Conservation (phyloP, 2,113 vertebrate species). For the Charadrius vociferus region DNA sequence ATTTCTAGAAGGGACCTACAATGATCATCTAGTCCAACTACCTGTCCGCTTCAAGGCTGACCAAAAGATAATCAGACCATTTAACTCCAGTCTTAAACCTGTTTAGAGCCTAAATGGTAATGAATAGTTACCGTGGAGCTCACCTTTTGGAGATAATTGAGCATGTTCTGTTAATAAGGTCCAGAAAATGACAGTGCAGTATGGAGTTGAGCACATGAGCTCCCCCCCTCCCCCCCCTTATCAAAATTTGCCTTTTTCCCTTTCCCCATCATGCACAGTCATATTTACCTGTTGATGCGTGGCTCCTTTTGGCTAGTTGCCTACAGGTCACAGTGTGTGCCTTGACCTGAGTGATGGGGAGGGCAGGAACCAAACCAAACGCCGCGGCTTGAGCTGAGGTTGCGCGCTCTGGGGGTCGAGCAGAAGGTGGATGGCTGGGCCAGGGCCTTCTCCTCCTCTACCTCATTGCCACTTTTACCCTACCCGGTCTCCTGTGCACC, state of each 20-base stretch:
- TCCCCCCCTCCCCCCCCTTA: too few species aligned
- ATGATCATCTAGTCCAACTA: not conserved
- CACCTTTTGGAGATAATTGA: not conserved
- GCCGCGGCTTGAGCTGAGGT: not conserved
- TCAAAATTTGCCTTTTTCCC: not conserved
- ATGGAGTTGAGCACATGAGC: not conserved
- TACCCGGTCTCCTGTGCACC: not conserved
- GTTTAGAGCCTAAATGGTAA: not conserved
- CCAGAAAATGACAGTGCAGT: not conserved
- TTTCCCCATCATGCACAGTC: not conserved
- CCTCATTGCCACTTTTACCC: not conserved
- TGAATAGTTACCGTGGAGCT: not conserved
- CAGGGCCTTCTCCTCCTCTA: not conserved
- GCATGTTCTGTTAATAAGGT: not conserved
- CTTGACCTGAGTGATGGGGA: not conserved
- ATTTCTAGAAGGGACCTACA: not conserved
- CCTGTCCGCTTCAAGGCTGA: not conserved
- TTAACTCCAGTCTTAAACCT: not conserved
- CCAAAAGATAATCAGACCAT: not conserved
- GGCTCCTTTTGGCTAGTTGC: not conserved
- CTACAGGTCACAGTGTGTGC: not conserved
- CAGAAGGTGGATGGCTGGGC: not conserved
- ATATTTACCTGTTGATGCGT: not conserved
- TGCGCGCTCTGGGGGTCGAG: accelerated
- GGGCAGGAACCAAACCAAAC: not conserved